Evolutionary conservation across 2,113 vertebrate genomes (phyloP).

Genomic region (Rhinogobius similis): DNA sequence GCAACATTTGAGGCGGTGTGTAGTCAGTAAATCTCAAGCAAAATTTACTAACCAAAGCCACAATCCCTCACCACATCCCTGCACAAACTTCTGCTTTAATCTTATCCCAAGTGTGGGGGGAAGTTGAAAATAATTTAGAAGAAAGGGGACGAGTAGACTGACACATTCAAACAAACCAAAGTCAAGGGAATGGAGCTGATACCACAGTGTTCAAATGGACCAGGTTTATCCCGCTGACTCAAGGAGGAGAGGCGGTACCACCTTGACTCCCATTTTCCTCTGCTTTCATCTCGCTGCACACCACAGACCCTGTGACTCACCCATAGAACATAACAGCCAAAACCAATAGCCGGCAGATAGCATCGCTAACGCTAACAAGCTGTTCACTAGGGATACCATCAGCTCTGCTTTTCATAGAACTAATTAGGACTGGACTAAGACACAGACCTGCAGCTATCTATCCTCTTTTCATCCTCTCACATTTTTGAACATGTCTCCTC

Average conservation of each 20-base stretch:
- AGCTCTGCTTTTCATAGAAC: slow-evolving; percentile 58
- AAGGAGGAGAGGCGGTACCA: slow-evolving; percentile 33
- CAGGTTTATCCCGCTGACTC: slow-evolving; percentile 51
- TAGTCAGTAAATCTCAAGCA: slow-evolving; percentile 30
- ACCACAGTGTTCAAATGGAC: slow-evolving; percentile 37
- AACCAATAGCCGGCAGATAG: slow-evolving; percentile 75
- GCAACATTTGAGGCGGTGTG: slow-evolving; percentile 31
- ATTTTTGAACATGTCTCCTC: slow-evolving; percentile 8
- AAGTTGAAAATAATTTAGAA: slow-evolving; percentile 68
- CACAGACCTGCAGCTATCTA: slow-evolving; percentile 66
- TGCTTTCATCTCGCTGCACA: slow-evolving; percentile 64
- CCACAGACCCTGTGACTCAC: slow-evolving; percentile 66
- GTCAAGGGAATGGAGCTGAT: slow-evolving; percentile 39
- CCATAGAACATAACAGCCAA: slow-evolving; percentile 64
- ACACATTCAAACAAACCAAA: slow-evolving; percentile 49
- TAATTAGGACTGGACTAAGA: slow-evolving; percentile 71
- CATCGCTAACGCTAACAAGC: slow-evolving; percentile 78
- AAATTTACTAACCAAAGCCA: slow-evolving; percentile 44
- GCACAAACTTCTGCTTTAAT: slow-evolving; percentile 66
- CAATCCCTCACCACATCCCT: slow-evolving; percentile 49
- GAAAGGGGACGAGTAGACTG: slow-evolving; percentile 53
- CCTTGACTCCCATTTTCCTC: slow-evolving; percentile 53
- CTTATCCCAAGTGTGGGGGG: slow-evolving; percentile 60
- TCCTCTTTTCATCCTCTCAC: slow-evolving; percentile 44
- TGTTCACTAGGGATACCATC: slow-evolving; percentile 70